These are phyloP conservation scores for Cecropterus lyciades DNA, from an alignment of 1,140 invertebrate species.

Conservation along the genomic window DNA sequence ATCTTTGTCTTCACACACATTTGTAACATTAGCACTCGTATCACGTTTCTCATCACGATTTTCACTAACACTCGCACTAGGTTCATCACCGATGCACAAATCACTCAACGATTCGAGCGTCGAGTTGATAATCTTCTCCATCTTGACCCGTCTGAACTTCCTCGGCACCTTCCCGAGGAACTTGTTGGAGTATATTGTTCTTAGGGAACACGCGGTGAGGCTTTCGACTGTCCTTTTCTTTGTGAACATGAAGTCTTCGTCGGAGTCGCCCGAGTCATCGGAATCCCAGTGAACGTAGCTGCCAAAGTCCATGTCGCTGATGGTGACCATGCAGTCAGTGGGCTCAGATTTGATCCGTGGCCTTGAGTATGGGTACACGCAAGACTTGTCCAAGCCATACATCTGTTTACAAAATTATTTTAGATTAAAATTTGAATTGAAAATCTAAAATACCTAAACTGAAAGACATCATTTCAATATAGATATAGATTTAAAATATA, in stretches of 20 bases:
- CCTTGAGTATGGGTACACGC: slow-evolving; percentile 56
- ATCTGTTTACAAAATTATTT: slow-evolving; percentile 48
- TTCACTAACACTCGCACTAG: slow-evolving; percentile 41
- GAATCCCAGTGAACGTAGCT: slow-evolving; percentile 65
- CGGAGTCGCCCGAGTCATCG: slow-evolving; percentile 41
- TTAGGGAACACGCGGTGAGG: slow-evolving; percentile 48
- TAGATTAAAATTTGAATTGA: too few species aligned
- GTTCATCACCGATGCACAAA: slow-evolving; percentile 26
- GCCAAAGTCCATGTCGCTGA: slow-evolving; percentile 45
- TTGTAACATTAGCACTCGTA: too few species aligned
- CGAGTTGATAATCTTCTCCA: slow-evolving; percentile 48
- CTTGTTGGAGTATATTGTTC: slow-evolving; percentile 55
- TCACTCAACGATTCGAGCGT: slow-evolving; percentile 34
- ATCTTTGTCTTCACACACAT: slow-evolving; percentile 28
- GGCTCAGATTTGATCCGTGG: slow-evolving; percentile 46
- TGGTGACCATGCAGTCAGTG: slow-evolving; percentile 56
- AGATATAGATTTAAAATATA: too few species aligned
- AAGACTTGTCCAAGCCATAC: slow-evolving; percentile 53
- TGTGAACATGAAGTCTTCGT: slow-evolving; percentile 15
- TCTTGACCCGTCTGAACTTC: slow-evolving; percentile 54
- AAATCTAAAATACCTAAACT: too few species aligned
- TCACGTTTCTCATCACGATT: slow-evolving; percentile 18
- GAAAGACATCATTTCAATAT: too few species aligned
- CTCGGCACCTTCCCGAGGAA: slow-evolving; percentile 61
- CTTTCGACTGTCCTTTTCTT: slow-evolving; percentile 41